phyloP scores from a whole-genome alignment of 2,797 vertebrate species.

The Chloroceryle inda region DNA sequence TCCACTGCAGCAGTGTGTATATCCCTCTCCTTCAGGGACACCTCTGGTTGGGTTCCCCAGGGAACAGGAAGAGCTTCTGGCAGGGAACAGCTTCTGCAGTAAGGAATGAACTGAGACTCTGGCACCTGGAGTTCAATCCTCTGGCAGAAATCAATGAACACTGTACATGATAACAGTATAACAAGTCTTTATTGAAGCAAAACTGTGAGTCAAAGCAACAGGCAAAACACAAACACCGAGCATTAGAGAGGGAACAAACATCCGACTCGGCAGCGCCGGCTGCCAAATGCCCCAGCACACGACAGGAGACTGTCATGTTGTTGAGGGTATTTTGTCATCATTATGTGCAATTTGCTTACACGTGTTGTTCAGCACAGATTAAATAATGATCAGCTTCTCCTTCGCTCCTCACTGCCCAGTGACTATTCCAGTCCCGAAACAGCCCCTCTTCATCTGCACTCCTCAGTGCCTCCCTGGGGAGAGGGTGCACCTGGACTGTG shows the following conservation, averaged over 20 bases:
- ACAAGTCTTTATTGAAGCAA: neutral
- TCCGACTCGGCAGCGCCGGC: neutral
- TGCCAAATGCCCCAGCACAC: conserved; percentile 31
- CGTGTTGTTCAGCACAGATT: conserved; percentile 15
- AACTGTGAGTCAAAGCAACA: conserved; percentile 32
- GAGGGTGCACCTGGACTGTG: neutral
- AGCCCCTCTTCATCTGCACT: neutral
- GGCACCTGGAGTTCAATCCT: neutral
- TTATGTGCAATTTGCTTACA: conserved; percentile 51
- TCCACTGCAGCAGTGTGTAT: neutral
- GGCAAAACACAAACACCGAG: conserved; percentile 23
- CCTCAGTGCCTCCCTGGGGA: neutral
- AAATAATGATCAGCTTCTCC: conserved; percentile 37
- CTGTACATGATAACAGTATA: neutral
- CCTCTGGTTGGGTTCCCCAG: neutral
- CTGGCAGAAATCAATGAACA: neutral
- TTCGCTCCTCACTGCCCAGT: neutral
- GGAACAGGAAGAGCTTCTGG: neutral
- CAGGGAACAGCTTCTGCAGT: neutral
- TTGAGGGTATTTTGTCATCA: conserved; percentile 47
- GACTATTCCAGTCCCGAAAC: neutral
- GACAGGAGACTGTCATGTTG: conserved; percentile 14
- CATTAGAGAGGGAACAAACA: neutral
- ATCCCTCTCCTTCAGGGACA: accelerated
- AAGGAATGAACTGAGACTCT: neutral